Evolutionary conservation across 2,797 vertebrate species (phyloP).

Genomic region (Falco concolor): DNA sequence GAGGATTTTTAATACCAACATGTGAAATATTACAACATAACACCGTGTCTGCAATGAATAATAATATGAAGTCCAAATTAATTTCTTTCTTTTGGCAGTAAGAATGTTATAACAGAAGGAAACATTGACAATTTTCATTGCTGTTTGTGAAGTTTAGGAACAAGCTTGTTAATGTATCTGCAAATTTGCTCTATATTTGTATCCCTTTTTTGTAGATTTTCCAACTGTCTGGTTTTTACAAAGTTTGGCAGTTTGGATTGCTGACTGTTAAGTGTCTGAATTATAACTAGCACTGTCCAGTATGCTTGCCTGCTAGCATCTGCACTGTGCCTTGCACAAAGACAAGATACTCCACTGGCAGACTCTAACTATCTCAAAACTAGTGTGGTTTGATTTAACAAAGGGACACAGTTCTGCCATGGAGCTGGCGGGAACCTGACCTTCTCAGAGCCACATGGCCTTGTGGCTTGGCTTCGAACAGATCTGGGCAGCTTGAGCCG

Average conservation of each 20-base stretch:
- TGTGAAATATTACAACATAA: not conserved
- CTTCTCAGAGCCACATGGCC: not conserved
- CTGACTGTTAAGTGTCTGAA: not conserved
- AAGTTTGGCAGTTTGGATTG: not conserved
- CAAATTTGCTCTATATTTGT: not conserved
- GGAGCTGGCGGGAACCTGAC: not conserved
- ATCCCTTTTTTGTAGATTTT: not conserved
- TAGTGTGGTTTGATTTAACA: not conserved
- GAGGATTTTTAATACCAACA: not conserved
- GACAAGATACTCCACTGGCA: not conserved
- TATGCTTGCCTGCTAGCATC: not conserved
- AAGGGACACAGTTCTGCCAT: not conserved
- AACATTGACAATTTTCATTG: not conserved
- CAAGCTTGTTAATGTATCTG: not conserved
- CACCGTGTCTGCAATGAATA: not conserved
- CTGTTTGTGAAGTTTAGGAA: constrained; percentile 1
- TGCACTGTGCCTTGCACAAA: not conserved
- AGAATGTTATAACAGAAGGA: not conserved
- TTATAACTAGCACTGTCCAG: not conserved
- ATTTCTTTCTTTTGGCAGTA: constrained; percentile 5
- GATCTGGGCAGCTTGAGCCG: not conserved
- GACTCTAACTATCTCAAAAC: not conserved
- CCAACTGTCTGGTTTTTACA: not conserved
- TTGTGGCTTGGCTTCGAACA: not conserved
- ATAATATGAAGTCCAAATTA: not conserved